A percentile compares a stretch with the other conserved stretches of the same genome.
Evolutionary conservation across 2,888 invertebrate genomes (phyloP).

Genomic region (Xanthorhoe spadicearia): DNA sequence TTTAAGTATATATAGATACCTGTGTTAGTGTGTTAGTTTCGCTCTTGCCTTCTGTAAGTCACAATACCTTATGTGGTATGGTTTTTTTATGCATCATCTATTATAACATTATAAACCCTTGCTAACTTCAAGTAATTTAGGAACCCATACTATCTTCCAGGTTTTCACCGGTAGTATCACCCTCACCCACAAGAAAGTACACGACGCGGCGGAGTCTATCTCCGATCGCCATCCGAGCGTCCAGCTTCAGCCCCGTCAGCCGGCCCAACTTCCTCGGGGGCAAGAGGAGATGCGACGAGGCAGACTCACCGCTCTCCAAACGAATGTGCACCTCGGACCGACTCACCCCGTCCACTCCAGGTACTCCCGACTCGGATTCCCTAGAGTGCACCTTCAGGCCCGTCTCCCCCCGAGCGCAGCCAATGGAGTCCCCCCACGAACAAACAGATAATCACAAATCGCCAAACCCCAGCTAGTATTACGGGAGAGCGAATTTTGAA

Average conservation of each 20-base stretch:
- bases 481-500: constrained; percentile 42
- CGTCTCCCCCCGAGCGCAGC: constrained; percentile 73
- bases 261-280: constrained; percentile 80
- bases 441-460: constrained; percentile 66
- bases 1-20: no score
- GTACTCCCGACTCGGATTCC: constrained; percentile 78
- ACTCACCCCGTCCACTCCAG: constrained; percentile 72
- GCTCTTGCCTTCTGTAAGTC: no score
- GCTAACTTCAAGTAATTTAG: no score
- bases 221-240: constrained; percentile 93
- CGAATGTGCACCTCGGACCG: constrained; percentile 70
- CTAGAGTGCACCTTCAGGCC: constrained; percentile 81
- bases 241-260: constrained; percentile 88
- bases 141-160: constrained; percentile 55
- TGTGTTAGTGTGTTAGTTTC: no score
- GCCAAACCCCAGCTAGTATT: constrained; percentile 77
- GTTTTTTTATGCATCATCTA: no score
- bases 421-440: constrained; percentile 61
- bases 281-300: constrained; percentile 87
- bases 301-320: constrained; percentile 78
- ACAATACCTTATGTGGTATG: no score
- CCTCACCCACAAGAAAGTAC: constrained; percentile 94
- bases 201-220: constrained; percentile 93
- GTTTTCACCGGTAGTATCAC: constrained; percentile 87
- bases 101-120: no score